Evolutionary conservation across 2,113 vertebrate genomes (phyloP).

Genomic region (Macquaria australasica): DNA sequence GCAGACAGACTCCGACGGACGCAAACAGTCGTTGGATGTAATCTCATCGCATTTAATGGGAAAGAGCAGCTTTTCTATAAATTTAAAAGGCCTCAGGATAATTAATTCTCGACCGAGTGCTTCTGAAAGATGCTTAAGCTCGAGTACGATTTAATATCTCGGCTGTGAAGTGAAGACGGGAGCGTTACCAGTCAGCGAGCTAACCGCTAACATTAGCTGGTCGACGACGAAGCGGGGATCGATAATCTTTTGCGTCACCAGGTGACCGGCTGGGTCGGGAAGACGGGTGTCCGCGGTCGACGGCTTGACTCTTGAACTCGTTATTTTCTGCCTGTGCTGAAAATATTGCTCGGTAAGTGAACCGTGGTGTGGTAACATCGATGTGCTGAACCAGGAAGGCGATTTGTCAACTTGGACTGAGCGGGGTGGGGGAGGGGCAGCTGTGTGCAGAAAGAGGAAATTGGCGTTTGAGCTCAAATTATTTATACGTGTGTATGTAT

Average conservation of each 20-base stretch:
- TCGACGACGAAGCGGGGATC: conserved; percentile 52
- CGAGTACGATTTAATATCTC: conserved; percentile 52
- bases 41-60: conserved; percentile 81
- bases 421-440: conserved; percentile 73
- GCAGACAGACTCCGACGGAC: conserved; percentile 78
- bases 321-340: background rate
- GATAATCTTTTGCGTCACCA: conserved; percentile 47
- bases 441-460: conserved; percentile 19
- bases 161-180: conserved; percentile 9
- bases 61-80: conserved; percentile 81
- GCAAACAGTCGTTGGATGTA: conserved; percentile 75
- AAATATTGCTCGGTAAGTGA: conserved; percentile 62
- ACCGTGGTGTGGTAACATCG: background rate
- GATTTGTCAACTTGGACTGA: conserved; percentile 28
- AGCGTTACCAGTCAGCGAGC: conserved; percentile 26
- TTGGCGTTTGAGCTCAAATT: conserved; percentile 9
- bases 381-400: conserved; percentile 70
- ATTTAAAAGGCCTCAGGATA: conserved; percentile 71
- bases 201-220: conserved; percentile 57
- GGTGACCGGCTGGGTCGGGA: background rate
- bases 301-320: background rate
- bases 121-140: conserved; percentile 64
- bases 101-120: conserved; percentile 79
- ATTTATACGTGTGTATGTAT: background rate
- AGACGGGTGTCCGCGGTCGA: background rate